Conservation (phyloP, 2,888 invertebrate genomes). For the Tromatobia lineatoria region DNA sequence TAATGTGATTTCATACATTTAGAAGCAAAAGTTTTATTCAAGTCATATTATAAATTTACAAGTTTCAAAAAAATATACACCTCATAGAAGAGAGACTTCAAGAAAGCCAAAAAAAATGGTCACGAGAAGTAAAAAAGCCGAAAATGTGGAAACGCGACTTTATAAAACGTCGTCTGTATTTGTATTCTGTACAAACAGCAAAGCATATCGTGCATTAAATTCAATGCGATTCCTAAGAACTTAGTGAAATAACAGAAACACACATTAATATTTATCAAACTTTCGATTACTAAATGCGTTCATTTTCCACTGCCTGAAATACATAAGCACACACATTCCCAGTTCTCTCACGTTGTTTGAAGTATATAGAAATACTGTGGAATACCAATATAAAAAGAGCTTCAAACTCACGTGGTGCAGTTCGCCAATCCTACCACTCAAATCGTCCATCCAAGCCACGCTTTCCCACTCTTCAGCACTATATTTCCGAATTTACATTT, state of each 20-base stretch:
- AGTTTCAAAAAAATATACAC: no score
- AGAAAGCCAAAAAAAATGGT: no score
- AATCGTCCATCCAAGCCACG: constrained; percentile 13
- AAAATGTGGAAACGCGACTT: no score
- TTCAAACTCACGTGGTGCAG: not conserved
- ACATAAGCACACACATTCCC: not conserved
- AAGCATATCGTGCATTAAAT: not conserved
- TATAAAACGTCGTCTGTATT: not conserved
- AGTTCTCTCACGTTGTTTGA: not conserved
- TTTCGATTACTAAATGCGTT: not conserved
- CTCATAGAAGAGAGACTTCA: no score
- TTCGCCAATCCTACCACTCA: constrained; percentile 11
- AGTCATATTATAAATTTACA: no score
- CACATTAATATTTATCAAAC: constrained; percentile 3
- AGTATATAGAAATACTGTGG: not conserved
- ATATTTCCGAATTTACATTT: constrained; percentile 51
- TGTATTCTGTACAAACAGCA: not conserved
- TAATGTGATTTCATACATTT: no score
- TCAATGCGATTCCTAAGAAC: not conserved
- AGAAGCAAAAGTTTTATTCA: no score
- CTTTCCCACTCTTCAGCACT: not conserved
- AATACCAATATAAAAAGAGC: not conserved
- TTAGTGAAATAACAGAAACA: not conserved
- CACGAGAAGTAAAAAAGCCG: no score
- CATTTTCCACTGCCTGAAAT: not conserved